Evolutionary conservation across 2,113 vertebrate genomes (phyloP).

Genomic region (Pollachius pollachius): DNA sequence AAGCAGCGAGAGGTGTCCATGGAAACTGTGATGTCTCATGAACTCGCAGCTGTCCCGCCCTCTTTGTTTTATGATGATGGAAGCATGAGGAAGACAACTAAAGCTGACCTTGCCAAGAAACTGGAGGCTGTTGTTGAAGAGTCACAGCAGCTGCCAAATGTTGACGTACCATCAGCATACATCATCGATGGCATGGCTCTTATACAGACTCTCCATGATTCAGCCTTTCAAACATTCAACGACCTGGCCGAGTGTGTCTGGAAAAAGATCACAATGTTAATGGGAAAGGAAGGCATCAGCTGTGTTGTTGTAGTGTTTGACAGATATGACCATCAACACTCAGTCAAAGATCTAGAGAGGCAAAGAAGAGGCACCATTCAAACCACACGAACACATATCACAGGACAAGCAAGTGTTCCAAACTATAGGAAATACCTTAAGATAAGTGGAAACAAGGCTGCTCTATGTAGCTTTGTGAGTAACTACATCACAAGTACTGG

Average conservation of each 20-base stretch:
- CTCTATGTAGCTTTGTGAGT: slow-evolving; percentile 1
- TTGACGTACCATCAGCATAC: neutral
- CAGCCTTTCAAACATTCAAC: slow-evolving; percentile 11
- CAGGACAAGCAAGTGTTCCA: slow-evolving; percentile 4
- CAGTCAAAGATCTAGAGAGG: neutral
- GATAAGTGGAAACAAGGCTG: slow-evolving; percentile 16
- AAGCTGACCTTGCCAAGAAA: slow-evolving; percentile 18
- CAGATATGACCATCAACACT: neutral
- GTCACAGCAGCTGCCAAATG: slow-evolving; percentile 11
- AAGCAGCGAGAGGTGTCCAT: neutral
- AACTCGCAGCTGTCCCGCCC: slow-evolving; percentile 15
- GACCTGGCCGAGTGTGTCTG: slow-evolving; percentile 13
- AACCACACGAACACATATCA: neutral
- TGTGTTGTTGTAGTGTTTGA: slow-evolving; percentile 15
- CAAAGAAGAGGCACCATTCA: neutral
- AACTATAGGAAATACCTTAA: slow-evolving; percentile 6
- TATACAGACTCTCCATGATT: neutral
- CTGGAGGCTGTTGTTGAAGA: slow-evolving; percentile 9
- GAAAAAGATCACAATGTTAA: slow-evolving; percentile 15
- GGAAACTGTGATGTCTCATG: slow-evolving; percentile 10
- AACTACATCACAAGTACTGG: slow-evolving; percentile 9
- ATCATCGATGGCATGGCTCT: neutral
- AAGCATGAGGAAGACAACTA: slow-evolving; percentile 24
- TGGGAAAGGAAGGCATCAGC: slow-evolving; percentile 13
- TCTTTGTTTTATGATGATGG: slow-evolving; percentile 24